Conservation (phyloP, 2,797 vertebrate genomes). For the Enteromius radiatus region DNA sequence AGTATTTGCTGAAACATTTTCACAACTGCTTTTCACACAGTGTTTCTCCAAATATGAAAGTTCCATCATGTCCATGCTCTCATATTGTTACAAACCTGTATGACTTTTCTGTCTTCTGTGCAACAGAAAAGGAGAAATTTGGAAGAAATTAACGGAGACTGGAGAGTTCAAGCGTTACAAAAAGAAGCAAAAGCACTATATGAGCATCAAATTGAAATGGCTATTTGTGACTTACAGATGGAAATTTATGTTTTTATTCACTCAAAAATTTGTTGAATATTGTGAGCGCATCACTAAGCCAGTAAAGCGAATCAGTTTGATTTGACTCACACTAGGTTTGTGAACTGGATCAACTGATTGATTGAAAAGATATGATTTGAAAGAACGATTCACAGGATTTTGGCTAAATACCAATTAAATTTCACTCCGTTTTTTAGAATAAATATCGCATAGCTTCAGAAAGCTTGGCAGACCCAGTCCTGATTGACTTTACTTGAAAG, state of each 20-base stretch:
- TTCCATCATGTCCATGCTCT: neutral
- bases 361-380: neutral
- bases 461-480: neutral
- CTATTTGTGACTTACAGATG: neutral
- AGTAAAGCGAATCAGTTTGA: neutral
- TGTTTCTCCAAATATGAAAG: neutral
- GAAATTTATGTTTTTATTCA: neutral
- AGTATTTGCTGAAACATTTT: conserved; percentile 7
- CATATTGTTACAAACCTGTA: neutral
- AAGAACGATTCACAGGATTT: neutral
- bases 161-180: neutral
- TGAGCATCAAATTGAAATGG: neutral
- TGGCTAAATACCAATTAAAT: neutral
- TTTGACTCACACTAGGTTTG: neutral
- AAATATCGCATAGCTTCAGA: neutral
- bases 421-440: neutral
- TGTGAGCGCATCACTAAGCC: neutral
- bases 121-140: neutral
- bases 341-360: neutral
- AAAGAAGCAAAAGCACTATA: neutral
- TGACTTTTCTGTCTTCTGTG: neutral
- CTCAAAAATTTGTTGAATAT: neutral
- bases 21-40: conserved; percentile 6
- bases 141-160: neutral
- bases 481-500: neutral